Base-by-base conservation (phyloP, 2,113 vertebrate species). In the Aegotheles bennettii region DNA sequence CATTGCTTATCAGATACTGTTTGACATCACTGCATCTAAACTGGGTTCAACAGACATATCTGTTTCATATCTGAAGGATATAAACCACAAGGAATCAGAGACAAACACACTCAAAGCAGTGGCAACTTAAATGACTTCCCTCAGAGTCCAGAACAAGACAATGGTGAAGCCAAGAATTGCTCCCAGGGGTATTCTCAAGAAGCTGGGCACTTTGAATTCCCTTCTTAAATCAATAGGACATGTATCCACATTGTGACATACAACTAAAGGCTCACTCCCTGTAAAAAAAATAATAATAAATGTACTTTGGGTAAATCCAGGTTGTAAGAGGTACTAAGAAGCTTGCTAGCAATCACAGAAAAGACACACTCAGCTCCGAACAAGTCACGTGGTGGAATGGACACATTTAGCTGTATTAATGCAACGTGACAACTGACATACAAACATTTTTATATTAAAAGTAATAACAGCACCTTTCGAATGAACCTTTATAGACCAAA, bases 311-410 rank as follows among this genome's bases (percentile, higher is more conserved):
- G 40, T 76, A 54, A 25, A 31, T 8, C 23, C 42, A 31, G 78
- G 15, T 14, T 51, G 9, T 10, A 63, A 70, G n/a, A 40, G 24
- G 25, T 24, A 60, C 15, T 28, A 40, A 79, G 61, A 24, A 93
- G 48, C 15, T 35, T 7, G 26, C 4, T 36, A 80, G 20, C 26
- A 61, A 53, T 14, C 38, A 35, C 13, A 87, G 59, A 43, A 85
- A 74, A 87, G 21, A 64, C 3, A 13, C 6, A 8, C 13, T 63
- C 60, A 84, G 26, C 60, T 75, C 42, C 23, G 43, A 81, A 79
- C 6, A 26, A 42, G 12, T 43, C 47, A 25, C 3, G 0, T 3
- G 6, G 16, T 48, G 29, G 50, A 79, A 45, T 0, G 0, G 26
- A 57, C 20, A 42, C 8, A 20, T 43, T 64, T 16, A 45, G 5